Conservation (phyloP, 2,888 invertebrate species). For the Antheraea yamamai region DNA sequence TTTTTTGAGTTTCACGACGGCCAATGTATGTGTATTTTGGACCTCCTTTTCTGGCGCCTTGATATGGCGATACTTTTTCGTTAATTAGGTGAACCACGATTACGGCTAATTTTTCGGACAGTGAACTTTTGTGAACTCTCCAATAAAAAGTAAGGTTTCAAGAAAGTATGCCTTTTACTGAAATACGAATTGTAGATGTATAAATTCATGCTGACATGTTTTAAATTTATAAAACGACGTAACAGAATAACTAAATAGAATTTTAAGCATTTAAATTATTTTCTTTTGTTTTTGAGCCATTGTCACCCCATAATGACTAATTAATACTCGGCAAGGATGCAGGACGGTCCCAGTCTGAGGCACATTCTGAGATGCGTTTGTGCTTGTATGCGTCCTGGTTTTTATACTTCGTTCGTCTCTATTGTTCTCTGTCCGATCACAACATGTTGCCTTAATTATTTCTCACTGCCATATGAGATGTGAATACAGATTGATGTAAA, state of each 20-base stretch:
- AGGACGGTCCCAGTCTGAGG: constrained; percentile 48
- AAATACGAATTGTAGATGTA: constrained; percentile 15
- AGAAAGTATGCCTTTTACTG: neutral
- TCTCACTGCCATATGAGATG: constrained; percentile 72
- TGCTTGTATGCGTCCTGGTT: constrained; percentile 60
- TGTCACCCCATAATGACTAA: constrained; percentile 76
- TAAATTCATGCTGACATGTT: constrained; percentile 17
- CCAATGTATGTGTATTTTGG: constrained; percentile 75
- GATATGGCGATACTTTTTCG: constrained; percentile 75
- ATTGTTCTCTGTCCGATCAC: constrained; percentile 76
- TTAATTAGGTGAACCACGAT: constrained; percentile 78
- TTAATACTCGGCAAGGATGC: constrained; percentile 60
- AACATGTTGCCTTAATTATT: constrained; percentile 77
- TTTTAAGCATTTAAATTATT: constrained; percentile 27
- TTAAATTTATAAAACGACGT: constrained; percentile 11
- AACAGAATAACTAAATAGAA: neutral
- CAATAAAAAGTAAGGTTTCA: constrained; percentile 29
- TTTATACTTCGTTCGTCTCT: constrained; percentile 66
- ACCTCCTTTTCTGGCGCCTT: constrained; percentile 74
- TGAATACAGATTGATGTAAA: constrained; percentile 68
- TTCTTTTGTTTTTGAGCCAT: constrained; percentile 44
- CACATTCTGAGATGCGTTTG: constrained; percentile 59
- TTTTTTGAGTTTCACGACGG: constrained; percentile 75
- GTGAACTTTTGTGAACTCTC: constrained; percentile 33
- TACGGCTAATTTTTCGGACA: constrained; percentile 69